Base-by-base conservation (phyloP, 2,888 invertebrate species). In the Hyppa rectilinea region DNA sequence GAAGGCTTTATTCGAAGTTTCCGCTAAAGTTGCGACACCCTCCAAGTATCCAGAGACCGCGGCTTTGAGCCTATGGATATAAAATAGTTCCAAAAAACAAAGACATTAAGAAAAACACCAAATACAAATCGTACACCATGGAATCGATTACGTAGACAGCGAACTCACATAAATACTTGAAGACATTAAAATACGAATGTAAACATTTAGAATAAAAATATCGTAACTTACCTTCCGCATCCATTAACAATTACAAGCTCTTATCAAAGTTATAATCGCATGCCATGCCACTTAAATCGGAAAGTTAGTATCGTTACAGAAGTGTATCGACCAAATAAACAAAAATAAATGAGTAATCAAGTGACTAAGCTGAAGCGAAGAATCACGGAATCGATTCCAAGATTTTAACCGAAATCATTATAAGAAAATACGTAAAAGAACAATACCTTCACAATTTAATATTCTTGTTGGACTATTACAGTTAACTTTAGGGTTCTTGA, bases 341-440 rank as follows among this genome's bases (percentile, higher is more conserved):
- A 77, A 85, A n/a, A 82, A 83, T 58, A 80, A 71, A 71, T 80
- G 61, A 85, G 71, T 80, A 81, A 71, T 78, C 65, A 82, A 81
- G 70, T 80, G 75, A 87, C 72, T 86, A 87, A 87, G 84, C 86
- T 80, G 73, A 85, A 87, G 87, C 83, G 83, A 86, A 88, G 84
- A 89, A 90, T 83, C 86, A 92, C 94, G 93, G 90, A 94, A 95
- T 94, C 95, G 95, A 95, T 95, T 95, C 95, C 95, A 95, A 92
- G 89, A 89, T 90, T 83, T 83, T 84, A 82, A 77, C 73, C 59
- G 70, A 78, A 84, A 82, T 73, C 26, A 79, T 72, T 79, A 58
- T 59, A 76, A 85, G 69, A 82, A 65, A 82, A 74, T 78, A 77
- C 50, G 40, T 72, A 85, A 83, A 82, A 59, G 23, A 66, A 72